phyloP scores from a whole-genome alignment of 2,797 vertebrate genomes.

The Zonotrichia albicollis region DNA sequence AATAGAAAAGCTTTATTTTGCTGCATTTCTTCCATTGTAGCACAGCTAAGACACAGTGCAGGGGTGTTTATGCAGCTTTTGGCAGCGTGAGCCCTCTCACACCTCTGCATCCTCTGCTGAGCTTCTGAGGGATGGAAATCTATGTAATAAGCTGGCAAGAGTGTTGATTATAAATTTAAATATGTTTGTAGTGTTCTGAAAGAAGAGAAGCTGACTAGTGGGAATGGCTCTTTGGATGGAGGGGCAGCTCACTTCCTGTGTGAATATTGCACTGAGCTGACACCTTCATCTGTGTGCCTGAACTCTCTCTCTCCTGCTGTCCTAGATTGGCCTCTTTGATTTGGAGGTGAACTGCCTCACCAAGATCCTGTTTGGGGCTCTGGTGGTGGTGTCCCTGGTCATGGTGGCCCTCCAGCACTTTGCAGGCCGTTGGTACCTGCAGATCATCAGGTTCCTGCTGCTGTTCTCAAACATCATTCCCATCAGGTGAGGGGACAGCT shows the following conservation, averaged over 20 bases:
- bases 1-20: not conserved
- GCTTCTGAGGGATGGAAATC: not conserved
- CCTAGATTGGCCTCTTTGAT: constrained; percentile 94
- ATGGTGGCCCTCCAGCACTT: constrained; percentile 99
- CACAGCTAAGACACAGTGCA: not conserved
- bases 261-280: not conserved
- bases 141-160: not conserved
- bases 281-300: not conserved
- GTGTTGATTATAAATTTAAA: not conserved
- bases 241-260: not conserved
- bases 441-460: constrained; percentile 95
- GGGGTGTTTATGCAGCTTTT: not conserved
- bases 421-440: constrained; percentile 96
- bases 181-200: not conserved
- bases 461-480: constrained; percentile 98
- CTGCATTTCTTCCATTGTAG: not conserved
- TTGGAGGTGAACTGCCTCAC: constrained; percentile 98
- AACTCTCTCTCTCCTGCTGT: not conserved
- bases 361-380: constrained; percentile 94
- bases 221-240: not conserved
- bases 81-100: not conserved
- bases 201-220: not conserved
- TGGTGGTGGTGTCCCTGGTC: constrained; percentile 94
- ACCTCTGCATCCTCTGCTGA: not conserved
- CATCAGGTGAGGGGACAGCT: constrained; percentile 83